These are phyloP conservation scores for Odontomachus brunneus DNA, from an alignment of 1,140 invertebrate species.

Conservation along the genomic window DNA sequence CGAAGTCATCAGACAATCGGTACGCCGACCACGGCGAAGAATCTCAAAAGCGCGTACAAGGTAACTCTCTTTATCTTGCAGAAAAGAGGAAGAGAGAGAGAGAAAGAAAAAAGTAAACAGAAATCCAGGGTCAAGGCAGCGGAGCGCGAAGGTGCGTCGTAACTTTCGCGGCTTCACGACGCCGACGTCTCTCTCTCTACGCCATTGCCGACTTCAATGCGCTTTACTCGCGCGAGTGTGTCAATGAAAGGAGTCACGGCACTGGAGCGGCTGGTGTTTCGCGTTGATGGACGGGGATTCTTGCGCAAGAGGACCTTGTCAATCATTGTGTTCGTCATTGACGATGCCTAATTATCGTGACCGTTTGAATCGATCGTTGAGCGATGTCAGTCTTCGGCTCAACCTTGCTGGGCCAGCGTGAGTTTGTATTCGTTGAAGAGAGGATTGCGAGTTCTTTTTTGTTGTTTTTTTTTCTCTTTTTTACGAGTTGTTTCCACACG, in stretches of 20 bases:
- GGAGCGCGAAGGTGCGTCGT: constrained; percentile 13
- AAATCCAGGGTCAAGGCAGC: constrained; percentile 43
- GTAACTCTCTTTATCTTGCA: constrained; percentile 13
- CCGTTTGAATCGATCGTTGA: constrained; percentile 24
- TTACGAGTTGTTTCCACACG: neutral
- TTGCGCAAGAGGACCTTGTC: constrained; percentile 49
- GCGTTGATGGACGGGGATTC: constrained; percentile 5
- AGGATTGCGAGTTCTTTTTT: neutral
- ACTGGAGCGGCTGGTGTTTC: constrained; percentile 9
- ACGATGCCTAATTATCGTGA: neutral
- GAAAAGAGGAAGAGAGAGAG: neutral
- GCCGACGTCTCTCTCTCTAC: constrained; percentile 3
- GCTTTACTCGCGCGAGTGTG: neutral
- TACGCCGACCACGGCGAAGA: neutral
- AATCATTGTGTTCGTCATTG: constrained; percentile 24
- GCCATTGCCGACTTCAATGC: constrained; percentile 15
- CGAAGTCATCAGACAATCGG: neutral
- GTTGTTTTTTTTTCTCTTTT: neutral
- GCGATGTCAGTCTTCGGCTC: neutral
- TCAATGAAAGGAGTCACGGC: constrained; percentile 43
- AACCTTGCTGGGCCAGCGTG: neutral
- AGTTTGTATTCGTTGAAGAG: neutral
- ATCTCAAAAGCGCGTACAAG: neutral
- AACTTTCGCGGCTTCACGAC: neutral
- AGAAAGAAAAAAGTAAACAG: too few species aligned